Conservation (phyloP, 2,888 invertebrate species). For the Sesamia inferens region DNA sequence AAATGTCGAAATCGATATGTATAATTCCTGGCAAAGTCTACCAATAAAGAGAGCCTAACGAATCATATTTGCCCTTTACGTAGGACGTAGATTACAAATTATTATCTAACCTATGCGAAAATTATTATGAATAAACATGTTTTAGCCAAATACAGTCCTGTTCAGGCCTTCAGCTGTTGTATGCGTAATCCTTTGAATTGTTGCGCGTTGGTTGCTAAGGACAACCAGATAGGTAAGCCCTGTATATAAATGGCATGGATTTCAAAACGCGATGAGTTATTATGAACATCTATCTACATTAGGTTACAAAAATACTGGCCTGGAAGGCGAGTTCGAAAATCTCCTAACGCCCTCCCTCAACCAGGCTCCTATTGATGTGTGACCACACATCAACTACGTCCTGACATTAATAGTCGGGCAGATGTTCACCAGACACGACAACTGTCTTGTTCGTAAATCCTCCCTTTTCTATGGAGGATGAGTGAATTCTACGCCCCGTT, state of each 20-base stretch:
- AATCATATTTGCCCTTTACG: constrained; percentile 7
- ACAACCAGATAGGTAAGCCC: constrained; percentile 27
- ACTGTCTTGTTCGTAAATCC: too few relatives aligned
- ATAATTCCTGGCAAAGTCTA: neutral
- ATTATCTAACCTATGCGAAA: neutral
- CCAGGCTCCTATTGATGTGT: neutral
- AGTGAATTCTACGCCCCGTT: too few relatives aligned
- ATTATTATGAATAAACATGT: constrained; percentile 8
- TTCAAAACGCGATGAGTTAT: constrained; percentile 18
- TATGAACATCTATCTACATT: constrained; percentile 12
- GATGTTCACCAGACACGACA: too few relatives aligned
- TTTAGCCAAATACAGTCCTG: neutral
- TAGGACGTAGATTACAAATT: constrained; percentile 25
- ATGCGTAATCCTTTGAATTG: constrained; percentile 19
- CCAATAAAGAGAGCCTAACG: neutral
- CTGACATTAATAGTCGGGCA: too few relatives aligned
- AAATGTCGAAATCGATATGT: neutral
- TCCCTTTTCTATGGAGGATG: too few relatives aligned
- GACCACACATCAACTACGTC: neutral
- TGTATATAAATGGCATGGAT: constrained; percentile 31
- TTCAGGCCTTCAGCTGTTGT: neutral
- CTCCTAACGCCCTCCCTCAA: too few relatives aligned
- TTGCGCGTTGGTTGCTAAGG: constrained; percentile 7
- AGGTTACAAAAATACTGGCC: neutral
- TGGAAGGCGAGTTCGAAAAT: neutral